Conservation (phyloP, 2,888 invertebrate species). For the Deilephila elpenor region DNA sequence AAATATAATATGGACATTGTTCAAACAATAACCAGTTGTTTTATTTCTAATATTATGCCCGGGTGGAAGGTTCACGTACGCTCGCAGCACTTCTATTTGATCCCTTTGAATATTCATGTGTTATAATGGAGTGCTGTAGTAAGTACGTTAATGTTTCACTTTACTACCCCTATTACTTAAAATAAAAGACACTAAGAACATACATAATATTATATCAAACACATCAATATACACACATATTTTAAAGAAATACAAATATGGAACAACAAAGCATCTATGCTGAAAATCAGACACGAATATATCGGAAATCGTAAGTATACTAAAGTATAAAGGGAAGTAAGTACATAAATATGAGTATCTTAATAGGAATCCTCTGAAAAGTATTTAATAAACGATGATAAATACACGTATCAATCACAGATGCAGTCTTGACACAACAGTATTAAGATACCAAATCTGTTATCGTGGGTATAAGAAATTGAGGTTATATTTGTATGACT, state of each 20-base stretch:
- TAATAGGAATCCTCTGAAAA: not conserved
- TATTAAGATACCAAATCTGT: too few relatives aligned
- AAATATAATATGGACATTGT: conserved; percentile 95
- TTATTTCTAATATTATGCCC: conserved; percentile 62
- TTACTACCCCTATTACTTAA: not conserved
- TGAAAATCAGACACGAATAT: not conserved
- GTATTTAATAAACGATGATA: too few relatives aligned
- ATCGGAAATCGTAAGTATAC: not conserved
- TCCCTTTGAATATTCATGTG: not conserved
- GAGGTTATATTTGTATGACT: too few relatives aligned
- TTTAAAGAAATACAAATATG: not conserved
- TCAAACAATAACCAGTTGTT: conserved; percentile 88
- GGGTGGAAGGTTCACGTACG: not conserved
- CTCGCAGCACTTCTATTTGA: not conserved
- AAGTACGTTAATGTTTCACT: conserved; percentile 10
- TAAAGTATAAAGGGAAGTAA: not conserved
- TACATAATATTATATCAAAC: not conserved
- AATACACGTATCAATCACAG: too few relatives aligned
- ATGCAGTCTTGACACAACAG: too few relatives aligned
- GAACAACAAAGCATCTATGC: not conserved
- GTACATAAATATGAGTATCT: not conserved
- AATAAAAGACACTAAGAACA: not conserved
- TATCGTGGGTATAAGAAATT: too few relatives aligned
- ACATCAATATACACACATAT: not conserved
- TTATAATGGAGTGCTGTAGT: not conserved